phyloP scores from a whole-genome alignment of 2,888 invertebrate genomes.

The Norana najaformis region DNA sequence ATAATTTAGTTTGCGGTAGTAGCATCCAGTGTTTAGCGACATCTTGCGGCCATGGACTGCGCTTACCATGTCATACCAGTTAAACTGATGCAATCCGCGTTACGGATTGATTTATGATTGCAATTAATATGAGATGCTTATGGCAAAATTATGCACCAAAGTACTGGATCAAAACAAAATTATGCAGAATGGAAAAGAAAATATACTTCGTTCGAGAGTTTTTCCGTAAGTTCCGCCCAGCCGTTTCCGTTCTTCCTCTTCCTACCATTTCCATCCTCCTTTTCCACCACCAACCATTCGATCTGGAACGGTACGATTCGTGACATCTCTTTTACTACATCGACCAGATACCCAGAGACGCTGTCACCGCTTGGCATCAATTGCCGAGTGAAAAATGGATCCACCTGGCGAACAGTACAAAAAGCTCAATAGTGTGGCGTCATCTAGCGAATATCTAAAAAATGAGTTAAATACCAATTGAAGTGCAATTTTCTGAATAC shows the following conservation, averaged over 20 bases:
- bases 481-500: too few relatives aligned
- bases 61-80: too few relatives aligned
- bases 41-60: too few relatives aligned
- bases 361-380: background rate
- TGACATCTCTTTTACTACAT: background rate
- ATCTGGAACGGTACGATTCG: background rate
- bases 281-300: background rate
- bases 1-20: too few relatives aligned
- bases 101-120: background rate
- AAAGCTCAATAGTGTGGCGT: background rate
- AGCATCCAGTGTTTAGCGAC: too few relatives aligned
- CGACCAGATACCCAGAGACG: background rate
- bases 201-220: background rate
- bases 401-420: background rate
- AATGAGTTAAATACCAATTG: too few relatives aligned
- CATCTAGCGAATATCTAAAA: background rate
- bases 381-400: background rate
- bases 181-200: background rate
- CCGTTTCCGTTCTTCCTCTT: background rate
- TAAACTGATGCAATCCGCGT: too few relatives aligned
- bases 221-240: conserved; percentile 2
- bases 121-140: background rate
- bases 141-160: background rate
- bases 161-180: background rate
- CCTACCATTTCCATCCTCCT: background rate